Base-by-base conservation (phyloP, 2,797 vertebrate species). In the Sciurus carolinensis region DNA sequence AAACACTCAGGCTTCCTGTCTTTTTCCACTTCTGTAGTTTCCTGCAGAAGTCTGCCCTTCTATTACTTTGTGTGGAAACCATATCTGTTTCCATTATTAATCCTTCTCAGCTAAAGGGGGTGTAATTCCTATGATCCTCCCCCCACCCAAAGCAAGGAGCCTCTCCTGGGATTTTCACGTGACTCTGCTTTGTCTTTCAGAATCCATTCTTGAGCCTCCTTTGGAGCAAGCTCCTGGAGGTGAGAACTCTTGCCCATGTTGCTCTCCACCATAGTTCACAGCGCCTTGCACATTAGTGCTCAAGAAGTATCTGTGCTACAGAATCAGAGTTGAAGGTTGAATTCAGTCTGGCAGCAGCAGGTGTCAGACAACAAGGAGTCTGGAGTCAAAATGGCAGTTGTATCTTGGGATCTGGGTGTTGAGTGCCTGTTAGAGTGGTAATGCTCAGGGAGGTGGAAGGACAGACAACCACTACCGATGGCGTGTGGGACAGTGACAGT, bases 401-500 rank as follows among this genome's bases (percentile, higher is more conserved):
- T 77, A 6, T 14, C 71, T 44, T 7, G 11, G n/a, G 17, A 18
- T 44, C 42, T 62, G 50, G 50, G 9, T 14, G 36, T 39, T 24
- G 26, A 30, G 33, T 2, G 7, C n/a, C 44, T 2, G 1, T 71
- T n/a, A 15, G 28, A 12, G 9, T 12, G 20, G 9, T 28, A 72
- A 69, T 54, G 30, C 52, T 36, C 39, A 2, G 44, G 44, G 33
- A n/a, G 80, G n/a, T 42, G 39, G 52, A 36, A 54, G 52, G 54
- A 47, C 69, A 17, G n/a, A 39, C 47, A 36, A 71, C n/a, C 52
- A 42, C 4, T 5, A 28, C 72, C 76, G 52, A 13, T 36, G 24
- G 22, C 1, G 0, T 17, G 0, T 42, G 5, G 57, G 50, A 59
- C 69, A 30, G 42, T 1, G 0, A 42, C 52, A 11, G 9, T 14